A percentile compares a stretch with the other conserved stretches of the same genome.
phyloP scores from a whole-genome alignment of 2,113 vertebrate genomes.

The Bubalus kerabau region DNA sequence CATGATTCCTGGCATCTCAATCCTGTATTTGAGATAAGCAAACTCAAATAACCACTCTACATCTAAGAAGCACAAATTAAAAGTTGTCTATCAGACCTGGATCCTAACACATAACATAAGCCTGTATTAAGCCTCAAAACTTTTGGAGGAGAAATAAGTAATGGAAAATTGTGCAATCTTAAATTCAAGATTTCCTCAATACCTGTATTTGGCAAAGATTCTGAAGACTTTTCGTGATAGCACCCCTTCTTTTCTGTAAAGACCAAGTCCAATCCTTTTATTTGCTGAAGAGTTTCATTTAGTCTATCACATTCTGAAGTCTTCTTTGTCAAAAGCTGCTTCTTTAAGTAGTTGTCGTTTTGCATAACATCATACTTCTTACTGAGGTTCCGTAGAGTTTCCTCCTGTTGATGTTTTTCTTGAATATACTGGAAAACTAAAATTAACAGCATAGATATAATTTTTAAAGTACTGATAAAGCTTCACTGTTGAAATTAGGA shows the following conservation, averaged over 20 bases:
- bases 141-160: background rate
- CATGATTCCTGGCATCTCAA: background rate
- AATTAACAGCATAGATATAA: background rate
- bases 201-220: background rate
- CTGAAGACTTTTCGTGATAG: rapidly evolving
- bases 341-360: background rate
- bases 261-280: rapidly evolving
- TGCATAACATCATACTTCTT: background rate
- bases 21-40: background rate
- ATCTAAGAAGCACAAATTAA: background rate
- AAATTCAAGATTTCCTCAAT: background rate
- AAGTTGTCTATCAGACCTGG: background rate
- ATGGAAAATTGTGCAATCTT: background rate
- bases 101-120: background rate
- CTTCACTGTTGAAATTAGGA: background rate
- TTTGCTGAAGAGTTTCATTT: background rate
- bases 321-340: background rate
- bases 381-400: background rate
- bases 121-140: background rate
- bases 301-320: background rate
- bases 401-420: slow-evolving; percentile 29
- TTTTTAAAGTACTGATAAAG: background rate
- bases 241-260: background rate
- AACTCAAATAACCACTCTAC: background rate
- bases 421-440: slow-evolving; percentile 47